A percentile compares a stretch with the other conserved stretches of the same genome.
Conservation (phyloP, 2,888 invertebrate species). For the Troilus luridus region DNA sequence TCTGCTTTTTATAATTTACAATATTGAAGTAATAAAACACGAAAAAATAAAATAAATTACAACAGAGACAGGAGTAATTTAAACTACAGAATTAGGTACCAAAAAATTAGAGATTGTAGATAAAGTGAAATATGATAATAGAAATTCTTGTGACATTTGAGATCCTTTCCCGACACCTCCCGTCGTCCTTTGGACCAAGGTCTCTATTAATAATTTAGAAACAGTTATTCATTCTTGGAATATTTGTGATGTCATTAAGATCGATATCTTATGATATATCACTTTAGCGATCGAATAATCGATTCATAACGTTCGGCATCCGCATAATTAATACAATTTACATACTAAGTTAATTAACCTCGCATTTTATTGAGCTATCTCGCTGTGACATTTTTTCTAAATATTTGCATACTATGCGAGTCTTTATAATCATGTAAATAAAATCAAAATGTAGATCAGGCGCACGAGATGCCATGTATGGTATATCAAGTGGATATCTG, state of each 20-base stretch:
- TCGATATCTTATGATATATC: neutral
- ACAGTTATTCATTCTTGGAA: neutral
- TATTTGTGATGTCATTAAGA: neutral
- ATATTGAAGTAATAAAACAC: neutral
- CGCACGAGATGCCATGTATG: neutral
- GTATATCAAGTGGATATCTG: neutral
- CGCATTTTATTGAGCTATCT: neutral
- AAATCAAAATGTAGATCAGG: neutral
- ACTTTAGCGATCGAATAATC: neutral
- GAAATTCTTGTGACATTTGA: conserved; percentile 34
- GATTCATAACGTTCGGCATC: neutral
- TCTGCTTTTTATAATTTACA: neutral
- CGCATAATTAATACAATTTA: neutral
- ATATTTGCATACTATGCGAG: neutral
- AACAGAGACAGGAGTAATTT: neutral
- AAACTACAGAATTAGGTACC: neutral
- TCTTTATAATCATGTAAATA: neutral
- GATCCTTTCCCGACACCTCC: neutral
- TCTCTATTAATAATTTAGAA: neutral
- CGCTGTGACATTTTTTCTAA: neutral
- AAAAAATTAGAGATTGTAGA: neutral
- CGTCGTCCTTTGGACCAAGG: neutral
- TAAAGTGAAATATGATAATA: conserved; percentile 23
- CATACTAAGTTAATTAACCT: neutral
- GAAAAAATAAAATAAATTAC: neutral